Conservation (phyloP, 2,797 vertebrate genomes). For the Hozukius guyotensis region DNA sequence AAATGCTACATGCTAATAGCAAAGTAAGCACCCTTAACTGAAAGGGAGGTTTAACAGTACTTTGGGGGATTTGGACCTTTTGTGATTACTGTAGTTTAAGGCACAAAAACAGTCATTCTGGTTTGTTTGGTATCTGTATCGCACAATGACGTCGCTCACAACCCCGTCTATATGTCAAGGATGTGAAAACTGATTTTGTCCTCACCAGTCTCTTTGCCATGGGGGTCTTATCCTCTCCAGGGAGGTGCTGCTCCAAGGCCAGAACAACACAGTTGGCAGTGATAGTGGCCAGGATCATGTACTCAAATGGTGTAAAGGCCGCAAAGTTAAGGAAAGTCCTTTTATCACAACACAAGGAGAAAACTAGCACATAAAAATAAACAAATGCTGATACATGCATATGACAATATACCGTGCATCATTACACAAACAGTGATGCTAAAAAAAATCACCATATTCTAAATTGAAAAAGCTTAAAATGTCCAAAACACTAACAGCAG, state of each 20-base stretch:
- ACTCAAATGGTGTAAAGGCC: conserved; percentile 93
- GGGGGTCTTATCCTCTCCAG: conserved; percentile 97
- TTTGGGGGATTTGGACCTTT: not conserved
- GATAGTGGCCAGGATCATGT: conserved; percentile 99
- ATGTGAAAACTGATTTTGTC: conserved; percentile 25
- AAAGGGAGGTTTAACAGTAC: not conserved
- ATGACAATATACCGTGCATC: not conserved
- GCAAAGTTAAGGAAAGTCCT: conserved; percentile 85
- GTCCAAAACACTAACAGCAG: not conserved
- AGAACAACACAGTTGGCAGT: conserved; percentile 98
- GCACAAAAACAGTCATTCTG: not conserved
- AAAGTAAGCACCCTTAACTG: not conserved
- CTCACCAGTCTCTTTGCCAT: conserved; percentile 98
- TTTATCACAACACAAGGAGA: not conserved
- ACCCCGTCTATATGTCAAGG: not conserved
- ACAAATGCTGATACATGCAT: not conserved
- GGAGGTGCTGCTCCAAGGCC: conserved; percentile 97
- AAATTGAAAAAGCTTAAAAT: not conserved
- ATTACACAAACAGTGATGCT: not conserved
- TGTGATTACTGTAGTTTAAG: not conserved
- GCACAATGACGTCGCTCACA: not conserved
- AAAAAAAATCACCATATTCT: not conserved
- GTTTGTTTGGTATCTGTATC: not conserved
- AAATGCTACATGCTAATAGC: not conserved
- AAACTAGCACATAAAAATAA: not conserved